phyloP scores from a whole-genome alignment of 2,113 vertebrate species.

The Cebidichthys violaceus region DNA sequence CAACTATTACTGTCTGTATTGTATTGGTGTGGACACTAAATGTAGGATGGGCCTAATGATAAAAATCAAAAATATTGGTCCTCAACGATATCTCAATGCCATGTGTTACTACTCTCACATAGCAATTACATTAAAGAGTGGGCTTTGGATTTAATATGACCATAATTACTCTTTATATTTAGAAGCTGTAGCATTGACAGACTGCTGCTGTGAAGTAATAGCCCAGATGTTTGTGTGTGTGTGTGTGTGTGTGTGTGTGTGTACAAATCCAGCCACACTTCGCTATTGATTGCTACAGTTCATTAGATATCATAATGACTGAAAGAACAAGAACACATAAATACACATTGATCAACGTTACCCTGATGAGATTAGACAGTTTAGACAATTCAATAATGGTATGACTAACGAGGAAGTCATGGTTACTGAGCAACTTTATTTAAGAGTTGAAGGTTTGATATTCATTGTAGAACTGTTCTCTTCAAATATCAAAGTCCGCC shows the following conservation, averaged over 20 bases:
- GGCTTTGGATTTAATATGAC: not conserved
- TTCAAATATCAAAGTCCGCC: not conserved
- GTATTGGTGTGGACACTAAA: too few species aligned
- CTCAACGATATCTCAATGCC: too few species aligned
- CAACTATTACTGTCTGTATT: too few species aligned
- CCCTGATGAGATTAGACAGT: not conserved
- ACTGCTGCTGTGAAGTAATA: not conserved
- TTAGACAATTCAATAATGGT: not conserved
- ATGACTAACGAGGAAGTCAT: not conserved
- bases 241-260: not conserved
- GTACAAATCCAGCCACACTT: not conserved
- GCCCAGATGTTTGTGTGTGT: not conserved
- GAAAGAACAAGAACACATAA: not conserved
- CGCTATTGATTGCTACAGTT: conserved; percentile 16
- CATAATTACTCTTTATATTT: not conserved
- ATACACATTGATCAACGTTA: not conserved
- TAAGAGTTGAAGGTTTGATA: not conserved
- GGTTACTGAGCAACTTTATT: conserved; percentile 9
- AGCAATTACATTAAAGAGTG: too few species aligned
- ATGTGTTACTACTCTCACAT: too few species aligned
- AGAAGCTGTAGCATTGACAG: not conserved
- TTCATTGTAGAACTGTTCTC: not conserved
- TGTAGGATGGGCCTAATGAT: too few species aligned
- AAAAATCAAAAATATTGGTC: too few species aligned
- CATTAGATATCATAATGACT: conserved; percentile 31